Conservation (phyloP, 1,140 invertebrate species). For the Drosophila saltans region DNA sequence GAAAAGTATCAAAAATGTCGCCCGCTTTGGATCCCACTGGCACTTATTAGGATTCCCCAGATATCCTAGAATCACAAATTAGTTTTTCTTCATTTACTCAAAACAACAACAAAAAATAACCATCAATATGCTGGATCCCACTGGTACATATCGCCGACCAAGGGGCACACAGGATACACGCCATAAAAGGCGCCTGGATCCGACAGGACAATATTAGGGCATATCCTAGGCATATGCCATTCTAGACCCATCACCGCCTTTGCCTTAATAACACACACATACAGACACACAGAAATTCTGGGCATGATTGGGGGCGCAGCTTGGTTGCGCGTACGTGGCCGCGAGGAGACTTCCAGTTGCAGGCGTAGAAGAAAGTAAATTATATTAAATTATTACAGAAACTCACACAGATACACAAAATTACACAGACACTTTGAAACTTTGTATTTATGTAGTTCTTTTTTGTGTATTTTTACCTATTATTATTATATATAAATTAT, state of each 20-base stretch:
- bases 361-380: conserved; percentile 76
- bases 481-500: conserved; percentile 60
- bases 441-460: conserved; percentile 72
- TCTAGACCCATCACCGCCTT: conserved; percentile 45
- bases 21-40: conserved; percentile 79
- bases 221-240: not conserved
- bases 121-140: conserved; percentile 71
- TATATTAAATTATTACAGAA: not conserved
- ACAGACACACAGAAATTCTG: conserved; percentile 36
- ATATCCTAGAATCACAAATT: no score
- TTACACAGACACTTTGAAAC: conserved; percentile 16
- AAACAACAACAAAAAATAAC: conserved; percentile 25
- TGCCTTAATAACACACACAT: conserved; percentile 59
- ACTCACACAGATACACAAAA: not conserved
- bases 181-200: conserved; percentile 73
- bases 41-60: conserved; percentile 61
- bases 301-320: conserved; percentile 74
- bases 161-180: conserved; percentile 59
- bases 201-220: conserved; percentile 76
- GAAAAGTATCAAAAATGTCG: conserved; percentile 62
- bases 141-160: conserved; percentile 77
- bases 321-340: conserved; percentile 80
- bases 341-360: conserved; percentile 83
- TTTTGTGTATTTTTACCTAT: conserved; percentile 52
- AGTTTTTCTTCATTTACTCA: not conserved